Conservation (phyloP, 2,888 invertebrate genomes). For the Zelleria hepariella region DNA sequence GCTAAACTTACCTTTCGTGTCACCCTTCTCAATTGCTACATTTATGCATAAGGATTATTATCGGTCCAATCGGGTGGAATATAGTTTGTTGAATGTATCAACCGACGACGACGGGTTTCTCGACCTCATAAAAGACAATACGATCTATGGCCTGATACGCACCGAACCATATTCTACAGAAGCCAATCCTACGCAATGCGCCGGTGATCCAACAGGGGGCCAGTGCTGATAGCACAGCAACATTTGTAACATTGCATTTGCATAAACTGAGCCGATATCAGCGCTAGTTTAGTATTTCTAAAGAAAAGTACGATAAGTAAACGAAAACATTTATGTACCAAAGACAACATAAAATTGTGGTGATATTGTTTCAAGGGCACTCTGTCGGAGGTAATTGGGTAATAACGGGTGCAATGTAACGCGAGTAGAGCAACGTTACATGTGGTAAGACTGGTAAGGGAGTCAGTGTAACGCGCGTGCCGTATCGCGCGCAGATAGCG, state of each 20-base stretch:
- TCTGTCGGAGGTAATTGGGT: slow-evolving; percentile 5
- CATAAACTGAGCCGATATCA: not conserved
- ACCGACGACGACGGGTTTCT: not conserved
- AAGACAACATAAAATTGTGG: slow-evolving; percentile 8
- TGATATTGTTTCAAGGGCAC: not conserved
- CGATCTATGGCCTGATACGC: not conserved
- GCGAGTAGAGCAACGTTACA: not conserved
- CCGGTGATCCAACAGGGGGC: no score
- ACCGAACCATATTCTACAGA: not conserved
- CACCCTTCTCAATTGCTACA: no score
- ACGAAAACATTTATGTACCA: slow-evolving; percentile 7
- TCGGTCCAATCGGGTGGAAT: no score
- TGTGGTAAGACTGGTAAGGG: slow-evolving; percentile 2
- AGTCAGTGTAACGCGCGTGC: slow-evolving; percentile 2
- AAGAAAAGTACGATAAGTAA: not conserved
- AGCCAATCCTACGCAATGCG: not conserved
- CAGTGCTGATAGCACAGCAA: no score
- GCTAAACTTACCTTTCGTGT: no score
- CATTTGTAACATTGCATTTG: not conserved
- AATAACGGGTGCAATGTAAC: not conserved
- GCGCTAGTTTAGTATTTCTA: not conserved
- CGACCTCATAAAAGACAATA: not conserved
- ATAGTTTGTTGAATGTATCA: no score
- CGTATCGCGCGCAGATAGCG: not conserved
- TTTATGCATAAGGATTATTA: no score